Percentiles rank a stretch among this genome's conserved stretches.
Conservation (phyloP, 1,140 invertebrate species). For the Bombus difficillimus region DNA sequence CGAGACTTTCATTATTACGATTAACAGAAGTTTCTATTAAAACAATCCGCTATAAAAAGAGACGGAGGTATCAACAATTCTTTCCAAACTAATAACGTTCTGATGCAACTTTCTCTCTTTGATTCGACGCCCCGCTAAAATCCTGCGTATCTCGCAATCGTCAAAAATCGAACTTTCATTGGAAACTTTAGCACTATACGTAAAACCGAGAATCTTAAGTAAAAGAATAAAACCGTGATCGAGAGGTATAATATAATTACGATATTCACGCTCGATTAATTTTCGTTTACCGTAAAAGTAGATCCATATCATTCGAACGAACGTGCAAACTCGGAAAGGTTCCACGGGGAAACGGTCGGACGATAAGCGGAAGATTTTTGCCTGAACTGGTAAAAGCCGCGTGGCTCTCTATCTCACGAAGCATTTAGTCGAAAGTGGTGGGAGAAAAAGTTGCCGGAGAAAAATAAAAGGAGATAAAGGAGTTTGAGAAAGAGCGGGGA, state of each 20-base stretch:
- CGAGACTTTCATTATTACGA: no score
- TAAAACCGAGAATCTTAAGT: not conserved
- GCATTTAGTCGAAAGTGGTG: constrained; percentile 10
- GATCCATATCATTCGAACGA: not conserved
- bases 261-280: not conserved
- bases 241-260: not conserved
- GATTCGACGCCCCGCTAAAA: not conserved
- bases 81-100: not conserved
- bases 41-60: no score
- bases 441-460: constrained; percentile 23
- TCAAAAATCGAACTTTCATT: not conserved
- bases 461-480: constrained; percentile 30
- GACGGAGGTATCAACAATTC: no score
- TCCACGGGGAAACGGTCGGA: not conserved
- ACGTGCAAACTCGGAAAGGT: not conserved
- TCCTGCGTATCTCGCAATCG: not conserved
- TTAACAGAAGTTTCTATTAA: no score
- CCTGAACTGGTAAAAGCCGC: not conserved
- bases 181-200: not conserved
- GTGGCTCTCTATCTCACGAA: constrained; percentile 32
- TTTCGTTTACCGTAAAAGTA: not conserved
- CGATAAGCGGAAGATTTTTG: constrained; percentile 41
- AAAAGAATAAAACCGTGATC: not conserved
- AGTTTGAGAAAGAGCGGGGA: not conserved
- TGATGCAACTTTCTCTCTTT: not conserved